Percentiles rank a stretch among this genome's conserved stretches.
phyloP scores from a whole-genome alignment of 2,113 vertebrate genomes.

The Percina caprodes region DNA sequence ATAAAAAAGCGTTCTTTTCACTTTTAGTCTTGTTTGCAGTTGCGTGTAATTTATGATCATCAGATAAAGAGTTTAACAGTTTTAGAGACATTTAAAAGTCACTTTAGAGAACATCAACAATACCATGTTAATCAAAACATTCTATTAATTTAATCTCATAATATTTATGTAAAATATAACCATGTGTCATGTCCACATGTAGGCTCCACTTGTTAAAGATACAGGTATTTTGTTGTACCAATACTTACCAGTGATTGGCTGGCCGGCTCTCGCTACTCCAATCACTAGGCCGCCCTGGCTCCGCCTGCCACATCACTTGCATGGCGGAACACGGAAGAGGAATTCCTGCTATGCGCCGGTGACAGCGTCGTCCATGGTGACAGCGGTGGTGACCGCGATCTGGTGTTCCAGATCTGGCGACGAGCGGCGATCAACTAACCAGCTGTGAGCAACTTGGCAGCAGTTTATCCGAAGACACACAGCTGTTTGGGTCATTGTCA shows the following conservation, averaged over 20 bases:
- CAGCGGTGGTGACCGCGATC: constrained; percentile 23
- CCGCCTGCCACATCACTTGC: constrained; percentile 62
- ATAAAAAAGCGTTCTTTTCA: too few relatives aligned
- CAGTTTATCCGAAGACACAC: background rate
- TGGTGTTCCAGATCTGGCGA: constrained; percentile 40
- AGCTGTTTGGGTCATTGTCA: constrained; percentile 36
- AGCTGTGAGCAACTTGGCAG: constrained; percentile 24
- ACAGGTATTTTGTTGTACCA: background rate
- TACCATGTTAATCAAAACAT: background rate
- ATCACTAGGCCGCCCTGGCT: constrained; percentile 50
- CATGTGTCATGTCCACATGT: background rate
- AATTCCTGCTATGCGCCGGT: constrained; percentile 66
- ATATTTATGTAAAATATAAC: background rate
- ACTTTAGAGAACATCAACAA: background rate
- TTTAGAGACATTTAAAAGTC: background rate
- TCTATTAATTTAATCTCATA: background rate
- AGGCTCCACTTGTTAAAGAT: background rate
- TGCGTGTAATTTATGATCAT: too few relatives aligned
- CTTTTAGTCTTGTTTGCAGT: too few relatives aligned
- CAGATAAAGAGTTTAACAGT: too few relatives aligned
- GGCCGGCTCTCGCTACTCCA: constrained; percentile 36
- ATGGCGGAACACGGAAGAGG: constrained; percentile 72
- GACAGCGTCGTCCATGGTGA: constrained; percentile 26
- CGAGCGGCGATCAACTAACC: background rate
- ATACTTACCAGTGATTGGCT: constrained; percentile 60